Conservation (phyloP, 23 tunicate genomes). For the Ascidia mentula region DNA sequence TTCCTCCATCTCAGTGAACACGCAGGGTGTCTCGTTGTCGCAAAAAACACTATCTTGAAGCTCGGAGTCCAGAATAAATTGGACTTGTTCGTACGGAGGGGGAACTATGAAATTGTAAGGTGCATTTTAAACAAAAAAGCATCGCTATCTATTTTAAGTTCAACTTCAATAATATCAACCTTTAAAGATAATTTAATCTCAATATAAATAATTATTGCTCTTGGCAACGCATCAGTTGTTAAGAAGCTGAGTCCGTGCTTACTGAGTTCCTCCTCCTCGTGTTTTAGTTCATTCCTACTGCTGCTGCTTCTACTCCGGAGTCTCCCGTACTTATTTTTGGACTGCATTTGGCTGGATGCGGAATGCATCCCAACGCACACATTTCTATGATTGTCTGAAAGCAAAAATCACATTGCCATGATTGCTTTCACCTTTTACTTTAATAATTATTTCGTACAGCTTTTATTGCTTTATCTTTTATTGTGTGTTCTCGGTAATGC, state of each 20-base stretch:
- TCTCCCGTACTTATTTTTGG: conserved; percentile 52
- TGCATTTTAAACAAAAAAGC: neutral
- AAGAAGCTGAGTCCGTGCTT: neutral
- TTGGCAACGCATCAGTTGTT: no score
- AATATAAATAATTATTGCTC: no score
- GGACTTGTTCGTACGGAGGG: conserved; percentile 87
- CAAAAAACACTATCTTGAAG: conserved; percentile 9
- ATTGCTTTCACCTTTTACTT: neutral
- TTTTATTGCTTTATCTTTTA: no score
- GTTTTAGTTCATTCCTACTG: conserved; percentile 1
- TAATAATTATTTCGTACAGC: no score
- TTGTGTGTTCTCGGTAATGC: no score
- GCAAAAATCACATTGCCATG: neutral
- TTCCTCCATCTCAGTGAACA: conserved; percentile 92
- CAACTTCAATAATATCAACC: no score
- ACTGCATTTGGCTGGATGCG: conserved; percentile 36
- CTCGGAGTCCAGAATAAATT: conserved; percentile 71
- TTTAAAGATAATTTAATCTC: no score
- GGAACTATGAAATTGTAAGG: conserved; percentile 16
- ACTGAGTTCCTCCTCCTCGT: conserved; percentile 42
- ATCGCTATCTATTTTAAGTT: no score
- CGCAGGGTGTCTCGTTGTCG: conserved; percentile 50
- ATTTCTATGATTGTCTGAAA: conserved; percentile 65
- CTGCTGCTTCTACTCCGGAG: neutral
- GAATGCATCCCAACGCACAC: conserved; percentile 70